Evolutionary conservation across 1,140 invertebrate species (phyloP).

Genomic region (Nasonia longicornis): DNA sequence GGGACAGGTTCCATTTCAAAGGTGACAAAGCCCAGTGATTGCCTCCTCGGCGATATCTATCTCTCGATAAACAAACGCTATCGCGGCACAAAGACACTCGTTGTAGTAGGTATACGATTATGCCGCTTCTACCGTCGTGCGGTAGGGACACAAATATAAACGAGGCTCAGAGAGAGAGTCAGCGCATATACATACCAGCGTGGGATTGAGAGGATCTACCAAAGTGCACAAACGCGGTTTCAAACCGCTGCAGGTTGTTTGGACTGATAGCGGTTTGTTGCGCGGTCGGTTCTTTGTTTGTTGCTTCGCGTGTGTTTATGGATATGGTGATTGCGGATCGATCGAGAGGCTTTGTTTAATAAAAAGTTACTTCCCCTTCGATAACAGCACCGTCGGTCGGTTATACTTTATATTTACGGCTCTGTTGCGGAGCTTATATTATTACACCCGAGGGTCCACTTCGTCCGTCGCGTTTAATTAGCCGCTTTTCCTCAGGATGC

Average conservation of each 20-base stretch:
- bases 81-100: too few relatives aligned
- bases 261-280: not conserved
- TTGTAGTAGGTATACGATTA: too few relatives aligned
- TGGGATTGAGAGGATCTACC: not conserved
- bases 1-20: conserved; percentile 28
- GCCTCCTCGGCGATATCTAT: not conserved
- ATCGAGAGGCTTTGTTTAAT: not conserved
- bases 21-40: conserved; percentile 3
- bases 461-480: not conserved
- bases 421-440: not conserved
- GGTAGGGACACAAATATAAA: too few relatives aligned
- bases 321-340: not conserved
- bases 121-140: too few relatives aligned
- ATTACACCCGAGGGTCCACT: not conserved
- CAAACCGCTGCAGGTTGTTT: not conserved
- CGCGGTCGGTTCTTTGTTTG: not conserved
- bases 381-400: too few relatives aligned
- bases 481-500: not conserved
- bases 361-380: not conserved
- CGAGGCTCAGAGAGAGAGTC: too few relatives aligned
- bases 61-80: not conserved
- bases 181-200: not conserved
- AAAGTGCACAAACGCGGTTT: not conserved
- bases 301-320: not conserved
- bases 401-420: not conserved